These are phyloP conservation scores for Microvelia longipes DNA, from an alignment of 1,140 invertebrate species.

Conservation along the genomic window DNA sequence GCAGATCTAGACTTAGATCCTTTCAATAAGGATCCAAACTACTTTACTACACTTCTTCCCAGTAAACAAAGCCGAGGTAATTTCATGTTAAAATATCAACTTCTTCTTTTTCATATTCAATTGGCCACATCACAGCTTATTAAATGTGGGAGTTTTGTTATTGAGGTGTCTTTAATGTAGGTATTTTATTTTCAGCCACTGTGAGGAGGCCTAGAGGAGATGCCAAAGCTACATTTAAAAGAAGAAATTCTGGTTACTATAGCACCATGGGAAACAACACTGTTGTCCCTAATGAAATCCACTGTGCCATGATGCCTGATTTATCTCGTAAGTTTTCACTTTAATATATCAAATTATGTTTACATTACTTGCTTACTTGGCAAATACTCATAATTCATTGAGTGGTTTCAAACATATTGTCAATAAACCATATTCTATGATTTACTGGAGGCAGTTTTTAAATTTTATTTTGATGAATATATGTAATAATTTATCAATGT, in stretches of 20 bases:
- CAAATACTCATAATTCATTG: no score
- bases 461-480: no score
- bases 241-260: constrained; percentile 34
- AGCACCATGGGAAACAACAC: constrained; percentile 22
- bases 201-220: constrained; percentile 33
- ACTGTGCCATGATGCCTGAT: constrained; percentile 58
- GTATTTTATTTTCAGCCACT: constrained; percentile 31
- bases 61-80: constrained; percentile 49
- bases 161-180: no score
- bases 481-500: neutral
- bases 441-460: no score
- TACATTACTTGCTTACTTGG: no score
- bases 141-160: no score
- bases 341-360: no score
- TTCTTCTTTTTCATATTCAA: neutral
- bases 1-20: constrained; percentile 49
- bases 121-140: no score
- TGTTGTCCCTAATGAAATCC: constrained; percentile 42
- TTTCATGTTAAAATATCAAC: neutral
- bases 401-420: no score
- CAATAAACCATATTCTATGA: no score
- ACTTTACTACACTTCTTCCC: constrained; percentile 54
- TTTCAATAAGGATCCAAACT: constrained; percentile 48
- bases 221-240: constrained; percentile 37
- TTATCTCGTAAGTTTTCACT: constrained; percentile 41